These are phyloP conservation scores for Neogale vison DNA, from an alignment of 2,113 vertebrate species.

Conservation along the genomic window DNA sequence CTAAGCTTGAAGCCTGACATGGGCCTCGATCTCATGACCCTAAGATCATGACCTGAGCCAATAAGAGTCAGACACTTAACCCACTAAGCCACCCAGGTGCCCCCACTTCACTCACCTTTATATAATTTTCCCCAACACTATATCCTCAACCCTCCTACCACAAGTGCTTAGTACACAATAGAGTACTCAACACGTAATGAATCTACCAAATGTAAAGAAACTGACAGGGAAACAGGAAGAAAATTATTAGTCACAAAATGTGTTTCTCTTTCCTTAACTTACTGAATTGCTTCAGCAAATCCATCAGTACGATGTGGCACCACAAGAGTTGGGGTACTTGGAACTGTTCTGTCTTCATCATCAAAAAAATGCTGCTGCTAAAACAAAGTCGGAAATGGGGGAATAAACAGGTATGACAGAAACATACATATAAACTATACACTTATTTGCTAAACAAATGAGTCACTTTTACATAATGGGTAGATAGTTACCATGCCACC, in stretches of 20 bases:
- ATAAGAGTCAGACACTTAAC: background rate
- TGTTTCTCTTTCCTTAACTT: constrained; percentile 77
- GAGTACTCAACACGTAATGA: background rate
- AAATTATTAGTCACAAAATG: background rate
- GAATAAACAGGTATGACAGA: background rate
- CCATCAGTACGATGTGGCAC: constrained; percentile 94
- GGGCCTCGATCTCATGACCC: background rate
- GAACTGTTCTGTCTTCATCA: constrained; percentile 97
- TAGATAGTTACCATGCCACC: constrained; percentile 88
- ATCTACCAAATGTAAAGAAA: background rate
- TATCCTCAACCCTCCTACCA: background rate
- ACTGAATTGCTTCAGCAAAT: constrained; percentile 97
- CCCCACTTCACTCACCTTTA: background rate
- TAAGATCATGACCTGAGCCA: background rate
- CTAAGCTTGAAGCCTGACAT: background rate
- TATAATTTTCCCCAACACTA: background rate
- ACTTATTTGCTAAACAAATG: background rate
- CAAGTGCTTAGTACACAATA: background rate
- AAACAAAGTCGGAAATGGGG: constrained; percentile 57
- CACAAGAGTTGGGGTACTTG: constrained; percentile 94
- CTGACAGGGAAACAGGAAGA: background rate
- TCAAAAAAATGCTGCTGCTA: constrained; percentile 94
- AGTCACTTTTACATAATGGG: background rate
- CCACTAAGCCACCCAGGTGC: background rate
- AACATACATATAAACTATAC: fast-evolving